A percentile compares a stretch with the other conserved stretches of the same genome.
These are phyloP conservation scores for Saturnia pavonia DNA, from an alignment of 2,888 invertebrate genomes.

Conservation along the genomic window DNA sequence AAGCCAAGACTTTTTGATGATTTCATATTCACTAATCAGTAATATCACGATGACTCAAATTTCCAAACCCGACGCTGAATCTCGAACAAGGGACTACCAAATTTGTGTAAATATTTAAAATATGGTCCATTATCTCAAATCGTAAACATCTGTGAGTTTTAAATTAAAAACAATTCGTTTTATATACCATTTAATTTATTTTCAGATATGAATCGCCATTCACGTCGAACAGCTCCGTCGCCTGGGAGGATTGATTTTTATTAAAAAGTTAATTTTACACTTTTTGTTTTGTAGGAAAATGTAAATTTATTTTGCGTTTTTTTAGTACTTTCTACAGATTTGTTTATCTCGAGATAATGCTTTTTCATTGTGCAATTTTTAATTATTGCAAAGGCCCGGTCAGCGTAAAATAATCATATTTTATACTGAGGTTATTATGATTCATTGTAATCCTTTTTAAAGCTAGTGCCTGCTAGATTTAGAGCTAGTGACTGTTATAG, in stretches of 20 bases:
- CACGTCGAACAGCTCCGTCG: constrained; percentile 11
- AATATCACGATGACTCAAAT: background rate
- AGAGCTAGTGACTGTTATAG: no score
- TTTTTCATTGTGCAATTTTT: background rate
- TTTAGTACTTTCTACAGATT: background rate
- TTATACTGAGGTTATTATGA: background rate
- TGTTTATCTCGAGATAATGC: background rate
- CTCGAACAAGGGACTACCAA: background rate
- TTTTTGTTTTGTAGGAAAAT: background rate
- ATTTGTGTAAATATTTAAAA: background rate
- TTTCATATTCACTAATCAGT: background rate
- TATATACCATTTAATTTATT: constrained; percentile 7
- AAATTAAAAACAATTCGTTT: constrained; percentile 15
- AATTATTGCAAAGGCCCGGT: background rate
- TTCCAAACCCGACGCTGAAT: background rate
- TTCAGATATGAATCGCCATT: constrained; percentile 12
- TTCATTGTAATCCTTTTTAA: background rate
- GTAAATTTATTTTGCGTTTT: background rate
- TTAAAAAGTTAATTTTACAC: constrained; percentile 18
- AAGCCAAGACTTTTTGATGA: background rate
- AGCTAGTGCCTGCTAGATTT: background rate
- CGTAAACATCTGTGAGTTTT: constrained; percentile 5
- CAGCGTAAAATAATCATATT: background rate
- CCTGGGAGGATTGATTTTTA: constrained; percentile 15
- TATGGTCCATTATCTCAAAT: constrained; percentile 3